phyloP scores from a whole-genome alignment of 1,140 invertebrate genomes.

The Eueides isabella region DNA sequence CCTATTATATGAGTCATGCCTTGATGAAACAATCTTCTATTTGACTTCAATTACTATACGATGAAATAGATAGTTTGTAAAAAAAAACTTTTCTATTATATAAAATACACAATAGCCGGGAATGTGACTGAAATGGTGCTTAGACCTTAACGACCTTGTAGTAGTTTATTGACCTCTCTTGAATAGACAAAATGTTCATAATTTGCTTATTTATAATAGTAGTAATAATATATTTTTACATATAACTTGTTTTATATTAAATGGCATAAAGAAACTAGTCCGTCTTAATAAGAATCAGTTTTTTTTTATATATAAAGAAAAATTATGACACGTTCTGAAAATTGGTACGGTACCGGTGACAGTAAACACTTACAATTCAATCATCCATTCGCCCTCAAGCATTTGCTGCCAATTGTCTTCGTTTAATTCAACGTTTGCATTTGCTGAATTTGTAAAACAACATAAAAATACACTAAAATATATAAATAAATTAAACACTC shows the following conservation, averaged over 20 bases:
- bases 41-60: neutral
- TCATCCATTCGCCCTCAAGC: slow-evolving; percentile 77
- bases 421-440: slow-evolving; percentile 69
- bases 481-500: slow-evolving; percentile 71
- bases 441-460: slow-evolving; percentile 61
- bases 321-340: slow-evolving; percentile 66
- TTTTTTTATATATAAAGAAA: neutral
- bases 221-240: neutral
- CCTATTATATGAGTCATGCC: slow-evolving; percentile 10
- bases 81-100: neutral
- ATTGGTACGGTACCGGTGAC: slow-evolving; percentile 54
- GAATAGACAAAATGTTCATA: slow-evolving; percentile 23
- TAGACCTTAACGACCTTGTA: slow-evolving; percentile 62
- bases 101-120: slow-evolving; percentile 4
- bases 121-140: slow-evolving; percentile 54
- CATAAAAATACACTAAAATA: slow-evolving; percentile 69
- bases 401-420: slow-evolving; percentile 76
- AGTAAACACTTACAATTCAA: slow-evolving; percentile 75
- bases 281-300: neutral
- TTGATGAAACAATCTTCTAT: neutral
- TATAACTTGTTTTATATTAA: neutral
- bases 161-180: slow-evolving; percentile 44
- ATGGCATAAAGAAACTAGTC: neutral
- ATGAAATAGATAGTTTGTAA: neutral
- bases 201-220: neutral